These are phyloP conservation scores for Hermatobates lingyangjiaoensis DNA, from an alignment of 1,140 invertebrate genomes.

Conservation along the genomic window DNA sequence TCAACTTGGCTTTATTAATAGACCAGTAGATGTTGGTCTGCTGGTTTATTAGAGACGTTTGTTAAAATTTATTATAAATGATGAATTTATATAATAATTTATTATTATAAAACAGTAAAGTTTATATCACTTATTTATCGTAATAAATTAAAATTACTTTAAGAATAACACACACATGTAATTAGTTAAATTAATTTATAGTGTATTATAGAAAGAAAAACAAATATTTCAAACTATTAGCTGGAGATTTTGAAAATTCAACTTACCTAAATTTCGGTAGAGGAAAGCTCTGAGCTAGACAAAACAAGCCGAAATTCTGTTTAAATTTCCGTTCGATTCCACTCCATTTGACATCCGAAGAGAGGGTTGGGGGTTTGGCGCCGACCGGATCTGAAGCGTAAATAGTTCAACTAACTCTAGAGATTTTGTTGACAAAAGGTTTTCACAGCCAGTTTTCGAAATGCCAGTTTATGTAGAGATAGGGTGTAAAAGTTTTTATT, in stretches of 20 bases:
- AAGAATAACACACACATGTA: conserved; percentile 35
- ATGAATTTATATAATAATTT: no score
- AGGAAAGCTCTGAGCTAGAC: conserved; percentile 36
- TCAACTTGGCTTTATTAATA: no score
- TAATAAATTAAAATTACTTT: conserved; percentile 35
- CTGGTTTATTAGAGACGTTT: no score
- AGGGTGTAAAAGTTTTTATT: no score
- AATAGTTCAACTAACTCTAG: no score
- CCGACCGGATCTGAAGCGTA: conserved; percentile 33
- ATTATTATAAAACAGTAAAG: no score
- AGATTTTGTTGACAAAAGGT: no score
- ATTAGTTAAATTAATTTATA: conserved; percentile 28
- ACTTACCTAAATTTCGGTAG: conserved; percentile 37
- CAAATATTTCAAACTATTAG: conserved; percentile 17
- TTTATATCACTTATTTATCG: not conserved
- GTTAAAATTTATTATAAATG: no score
- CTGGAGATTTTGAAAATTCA: conserved; percentile 31
- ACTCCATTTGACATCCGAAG: conserved; percentile 15
- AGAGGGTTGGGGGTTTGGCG: conserved; percentile 34
- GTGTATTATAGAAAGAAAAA: conserved; percentile 18
- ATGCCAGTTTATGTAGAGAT: no score
- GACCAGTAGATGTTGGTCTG: no score
- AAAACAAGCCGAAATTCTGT: conserved; percentile 29
- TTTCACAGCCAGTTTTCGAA: no score
- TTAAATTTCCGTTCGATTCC: conserved; percentile 18